Conservation (phyloP, 2,888 invertebrate species). For the Mesoligia furuncula region DNA sequence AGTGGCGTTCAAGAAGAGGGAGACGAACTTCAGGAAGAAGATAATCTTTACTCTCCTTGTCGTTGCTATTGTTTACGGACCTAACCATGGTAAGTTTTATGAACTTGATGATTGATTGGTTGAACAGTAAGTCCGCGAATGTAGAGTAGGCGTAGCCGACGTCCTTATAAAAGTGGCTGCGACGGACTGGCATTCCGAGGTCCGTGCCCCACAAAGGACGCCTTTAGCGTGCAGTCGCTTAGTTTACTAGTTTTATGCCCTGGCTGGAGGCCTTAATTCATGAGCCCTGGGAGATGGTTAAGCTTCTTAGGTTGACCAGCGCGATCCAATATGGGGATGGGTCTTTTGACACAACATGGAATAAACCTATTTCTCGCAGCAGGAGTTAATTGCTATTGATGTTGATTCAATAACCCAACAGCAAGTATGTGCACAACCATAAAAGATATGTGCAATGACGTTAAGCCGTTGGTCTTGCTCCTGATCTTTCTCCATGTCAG, state of each 20-base stretch:
- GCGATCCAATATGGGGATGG: too few species aligned
- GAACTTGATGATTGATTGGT: neutral
- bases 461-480: neutral
- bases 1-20: constrained; percentile 87
- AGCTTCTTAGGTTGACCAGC: too few species aligned
- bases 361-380: neutral
- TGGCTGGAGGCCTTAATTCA: neutral
- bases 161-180: neutral
- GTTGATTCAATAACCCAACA: neutral
- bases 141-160: neutral
- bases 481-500: neutral
- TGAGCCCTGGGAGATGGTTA: too few species aligned
- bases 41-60: constrained; percentile 86
- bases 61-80: constrained; percentile 88
- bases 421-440: neutral
- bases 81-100: constrained; percentile 86
- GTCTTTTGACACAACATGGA: neutral
- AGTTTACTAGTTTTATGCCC: neutral
- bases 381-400: neutral
- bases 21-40: constrained; percentile 81
- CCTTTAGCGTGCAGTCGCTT: neutral
- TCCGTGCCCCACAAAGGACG: neutral
- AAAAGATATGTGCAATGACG: neutral
- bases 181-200: neutral
- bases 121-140: too few species aligned